Evolutionary conservation across 2,113 vertebrate species (phyloP).

Genomic region (Anguilla japonica): DNA sequence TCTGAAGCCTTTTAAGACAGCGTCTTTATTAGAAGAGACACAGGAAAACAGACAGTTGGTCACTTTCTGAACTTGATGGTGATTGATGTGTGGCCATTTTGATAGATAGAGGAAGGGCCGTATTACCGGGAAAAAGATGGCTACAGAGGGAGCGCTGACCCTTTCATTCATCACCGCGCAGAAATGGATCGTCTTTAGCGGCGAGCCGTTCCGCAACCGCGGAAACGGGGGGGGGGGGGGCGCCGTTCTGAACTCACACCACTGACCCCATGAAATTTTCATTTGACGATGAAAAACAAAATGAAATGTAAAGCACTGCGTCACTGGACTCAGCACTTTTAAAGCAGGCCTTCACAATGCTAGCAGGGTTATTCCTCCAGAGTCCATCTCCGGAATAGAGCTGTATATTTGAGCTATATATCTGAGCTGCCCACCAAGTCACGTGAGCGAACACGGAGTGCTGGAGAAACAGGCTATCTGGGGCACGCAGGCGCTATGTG

Average conservation of each 20-base stretch:
- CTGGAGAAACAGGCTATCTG: slow-evolving; percentile 80
- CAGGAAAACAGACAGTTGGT: neutral
- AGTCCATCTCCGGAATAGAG: slow-evolving; percentile 62
- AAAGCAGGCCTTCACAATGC: slow-evolving; percentile 14
- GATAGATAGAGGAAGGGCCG: slow-evolving; percentile 21
- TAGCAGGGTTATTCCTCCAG: slow-evolving; percentile 9
- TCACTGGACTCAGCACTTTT: slow-evolving; percentile 31
- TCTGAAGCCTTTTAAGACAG: neutral
- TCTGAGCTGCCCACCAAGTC: slow-evolving; percentile 66
- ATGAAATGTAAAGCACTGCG: slow-evolving; percentile 29
- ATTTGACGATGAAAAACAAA: slow-evolving; percentile 12
- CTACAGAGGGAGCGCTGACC: neutral
- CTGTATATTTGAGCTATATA: slow-evolving; percentile 70
- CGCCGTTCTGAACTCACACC: neutral
- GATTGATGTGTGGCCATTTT: slow-evolving; percentile 59
- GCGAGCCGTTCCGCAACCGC: neutral
- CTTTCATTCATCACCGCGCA: neutral
- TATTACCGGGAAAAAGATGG: slow-evolving; percentile 14
- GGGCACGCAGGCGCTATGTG: slow-evolving; percentile 65
- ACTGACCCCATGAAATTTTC: slow-evolving; percentile 10
- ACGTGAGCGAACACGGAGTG: slow-evolving; percentile 68
- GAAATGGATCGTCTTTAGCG: neutral
- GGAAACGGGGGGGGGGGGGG: neutral
- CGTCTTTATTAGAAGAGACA: slow-evolving; percentile 1
- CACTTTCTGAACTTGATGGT: slow-evolving; percentile 14